These are phyloP conservation scores for Bos indicus DNA, from an alignment of 2,113 vertebrate genomes.

Conservation along the genomic window DNA sequence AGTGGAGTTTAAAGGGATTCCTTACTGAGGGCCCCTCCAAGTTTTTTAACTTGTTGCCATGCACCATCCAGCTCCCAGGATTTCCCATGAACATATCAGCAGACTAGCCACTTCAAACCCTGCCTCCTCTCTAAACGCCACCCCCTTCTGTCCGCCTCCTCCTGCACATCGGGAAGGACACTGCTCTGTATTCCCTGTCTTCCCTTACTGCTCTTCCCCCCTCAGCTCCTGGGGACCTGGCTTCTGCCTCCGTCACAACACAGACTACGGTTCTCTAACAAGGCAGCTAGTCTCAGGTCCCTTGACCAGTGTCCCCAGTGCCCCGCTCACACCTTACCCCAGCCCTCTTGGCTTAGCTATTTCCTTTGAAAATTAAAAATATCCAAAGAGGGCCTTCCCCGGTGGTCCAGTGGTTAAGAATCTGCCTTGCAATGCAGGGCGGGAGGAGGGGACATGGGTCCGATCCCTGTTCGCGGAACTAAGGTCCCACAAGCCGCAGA, in stretches of 20 bases:
- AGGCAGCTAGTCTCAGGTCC: no score
- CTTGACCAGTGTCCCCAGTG: rapidly evolving
- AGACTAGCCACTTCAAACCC: not conserved
- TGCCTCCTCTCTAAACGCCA: not conserved
- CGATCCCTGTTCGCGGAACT: not conserved
- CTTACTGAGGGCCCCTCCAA: not conserved
- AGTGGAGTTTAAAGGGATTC: not conserved
- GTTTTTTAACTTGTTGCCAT: no score
- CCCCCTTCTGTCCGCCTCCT: not conserved
- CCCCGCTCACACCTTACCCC: not conserved
- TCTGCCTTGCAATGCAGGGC: not conserved
- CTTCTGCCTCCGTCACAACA: rapidly evolving
- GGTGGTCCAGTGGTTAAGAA: not conserved
- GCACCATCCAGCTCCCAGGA: not conserved
- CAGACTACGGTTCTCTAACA: not conserved
- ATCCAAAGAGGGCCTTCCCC: not conserved
- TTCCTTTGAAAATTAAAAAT: not conserved
- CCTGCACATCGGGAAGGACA: not conserved
- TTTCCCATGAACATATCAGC: not conserved
- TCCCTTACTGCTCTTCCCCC: not conserved
- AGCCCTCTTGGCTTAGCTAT: not conserved
- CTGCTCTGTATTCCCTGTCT: rapidly evolving
- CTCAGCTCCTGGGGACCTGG: not conserved
- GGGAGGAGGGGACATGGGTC: not conserved
- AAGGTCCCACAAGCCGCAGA: not conserved